phyloP scores from a whole-genome alignment of 1,140 invertebrate species.

The Chlorops oryzae region DNA sequence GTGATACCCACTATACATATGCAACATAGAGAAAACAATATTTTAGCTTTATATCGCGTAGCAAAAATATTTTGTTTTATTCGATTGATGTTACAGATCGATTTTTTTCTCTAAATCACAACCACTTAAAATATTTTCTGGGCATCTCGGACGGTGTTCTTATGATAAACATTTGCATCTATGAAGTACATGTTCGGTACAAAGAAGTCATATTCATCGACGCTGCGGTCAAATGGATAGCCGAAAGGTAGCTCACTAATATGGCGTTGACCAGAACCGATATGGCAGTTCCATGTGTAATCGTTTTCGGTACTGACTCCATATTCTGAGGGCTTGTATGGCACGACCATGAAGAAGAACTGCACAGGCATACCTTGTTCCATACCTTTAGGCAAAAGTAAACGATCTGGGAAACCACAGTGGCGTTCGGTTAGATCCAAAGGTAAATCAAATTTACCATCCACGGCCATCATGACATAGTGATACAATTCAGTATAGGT shows the following conservation, averaged over 20 bases:
- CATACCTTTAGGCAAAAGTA: slow-evolving; percentile 57
- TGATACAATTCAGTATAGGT: slow-evolving; percentile 42
- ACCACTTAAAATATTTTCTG: too few relatives aligned
- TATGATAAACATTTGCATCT: slow-evolving; percentile 45
- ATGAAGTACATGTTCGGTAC: slow-evolving; percentile 44
- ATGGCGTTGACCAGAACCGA: slow-evolving; percentile 39
- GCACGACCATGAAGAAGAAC: slow-evolving; percentile 55
- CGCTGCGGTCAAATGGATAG: slow-evolving; percentile 61
- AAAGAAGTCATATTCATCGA: slow-evolving; percentile 50
- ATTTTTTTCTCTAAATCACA: too few relatives aligned
- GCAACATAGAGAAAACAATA: too few relatives aligned
- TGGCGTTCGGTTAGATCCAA: slow-evolving; percentile 43
- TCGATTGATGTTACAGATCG: too few relatives aligned
- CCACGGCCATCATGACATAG: slow-evolving; percentile 45
- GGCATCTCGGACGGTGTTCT: too few relatives aligned
- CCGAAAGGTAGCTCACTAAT: slow-evolving; percentile 58
- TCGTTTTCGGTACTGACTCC: slow-evolving; percentile 40
- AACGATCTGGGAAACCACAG: slow-evolving; percentile 56
- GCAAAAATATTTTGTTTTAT: too few relatives aligned
- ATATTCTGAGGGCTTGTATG: slow-evolving; percentile 42
- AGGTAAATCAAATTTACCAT: slow-evolving; percentile 36
- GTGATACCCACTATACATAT: too few relatives aligned
- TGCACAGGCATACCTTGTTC: slow-evolving; percentile 56
- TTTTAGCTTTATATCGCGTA: too few relatives aligned
- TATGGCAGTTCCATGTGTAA: slow-evolving; percentile 35